Base-by-base conservation (phyloP, 2,797 vertebrate genomes). In the Tiaroga cobitis region DNA sequence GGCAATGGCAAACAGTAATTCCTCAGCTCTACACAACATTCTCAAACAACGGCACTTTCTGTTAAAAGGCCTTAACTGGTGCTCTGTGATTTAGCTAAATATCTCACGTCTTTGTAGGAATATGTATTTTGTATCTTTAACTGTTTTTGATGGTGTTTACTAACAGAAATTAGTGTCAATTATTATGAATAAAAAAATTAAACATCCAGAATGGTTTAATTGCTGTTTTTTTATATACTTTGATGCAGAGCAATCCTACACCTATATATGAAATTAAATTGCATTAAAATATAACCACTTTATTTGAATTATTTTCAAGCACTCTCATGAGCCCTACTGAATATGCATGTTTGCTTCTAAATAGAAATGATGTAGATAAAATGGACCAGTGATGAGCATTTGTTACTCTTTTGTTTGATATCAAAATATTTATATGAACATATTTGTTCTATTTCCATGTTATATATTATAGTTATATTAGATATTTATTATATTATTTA, bases 1-100 rank as follows among this genome's bases (percentile, higher is more conserved):
- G 95, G 93, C 76, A 96, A 95, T 0, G 94, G 94, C 41, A 96
- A 96, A 51, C 95, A 96, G 91, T 96, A 86, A 95, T 80, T 21
- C 16, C 56, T n/a, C 21, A 39, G 41, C 18, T 5, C 26, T 37
- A 46, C 29, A 19, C 21, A 15, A 13, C 19, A 4, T 16, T 65
- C 43, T 74, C 11, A 63, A 72, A 51, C 82, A 63, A 19, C 46
- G 9, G 37, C 39, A 68, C 29, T 21, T 43, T 5, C 39, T 69
- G 11, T 46, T 72, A 41, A 70, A 76, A 46, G 16, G 15, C 65
- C 46, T 72, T 70, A 37, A 39, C 74, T 65, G 29, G 21, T 77
- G 76, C 15, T 73, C 16, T 51, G 9, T 63, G 34, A 41, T 34
- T 51, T 67, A 32, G 54, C 7, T 49, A 46, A 65, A 59, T 32